Percentiles rank a stretch among this genome's conserved stretches.
Evolutionary conservation across 2,797 vertebrate genomes (phyloP).

Genomic region (Pteronotus mesoamericanus): DNA sequence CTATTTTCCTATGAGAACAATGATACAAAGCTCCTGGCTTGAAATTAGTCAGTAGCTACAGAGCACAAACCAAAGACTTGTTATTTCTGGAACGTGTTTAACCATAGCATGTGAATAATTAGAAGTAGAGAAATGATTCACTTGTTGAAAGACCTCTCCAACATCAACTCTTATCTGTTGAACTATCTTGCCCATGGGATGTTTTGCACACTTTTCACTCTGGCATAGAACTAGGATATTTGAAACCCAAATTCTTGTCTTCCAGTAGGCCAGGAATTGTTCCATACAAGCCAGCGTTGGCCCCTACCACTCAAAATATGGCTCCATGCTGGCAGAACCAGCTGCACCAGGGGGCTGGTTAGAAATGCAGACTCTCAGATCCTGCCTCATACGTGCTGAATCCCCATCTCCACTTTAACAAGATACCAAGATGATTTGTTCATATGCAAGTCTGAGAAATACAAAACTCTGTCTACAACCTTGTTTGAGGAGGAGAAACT

Average conservation of each 20-base stretch:
- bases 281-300: background rate
- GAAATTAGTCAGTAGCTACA: conserved; percentile 64
- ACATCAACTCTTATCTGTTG: conserved; percentile 9
- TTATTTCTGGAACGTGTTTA: conserved; percentile 72
- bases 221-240: background rate
- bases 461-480: background rate
- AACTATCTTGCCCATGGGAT: background rate
- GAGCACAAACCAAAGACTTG: conserved; percentile 56
- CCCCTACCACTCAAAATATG: background rate
- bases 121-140: conserved; percentile 64
- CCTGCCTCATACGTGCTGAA: background rate
- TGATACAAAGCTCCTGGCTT: conserved; percentile 51
- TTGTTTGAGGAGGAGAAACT: background rate
- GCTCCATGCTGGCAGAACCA: background rate
- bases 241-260: background rate
- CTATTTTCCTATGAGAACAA: conserved; percentile 58
- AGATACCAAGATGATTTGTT: background rate
- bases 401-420: background rate
- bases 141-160: conserved; percentile 44
- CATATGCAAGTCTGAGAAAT: background rate
- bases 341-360: background rate
- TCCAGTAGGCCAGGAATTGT: background rate
- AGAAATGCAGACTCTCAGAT: background rate
- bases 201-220: conserved; percentile 46
- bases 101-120: conserved; percentile 62